Percentiles rank a stretch among this genome's conserved stretches.
Evolutionary conservation across 2,113 vertebrate species (phyloP).

Genomic region (Sinocyclocheilus anshuiensis): DNA sequence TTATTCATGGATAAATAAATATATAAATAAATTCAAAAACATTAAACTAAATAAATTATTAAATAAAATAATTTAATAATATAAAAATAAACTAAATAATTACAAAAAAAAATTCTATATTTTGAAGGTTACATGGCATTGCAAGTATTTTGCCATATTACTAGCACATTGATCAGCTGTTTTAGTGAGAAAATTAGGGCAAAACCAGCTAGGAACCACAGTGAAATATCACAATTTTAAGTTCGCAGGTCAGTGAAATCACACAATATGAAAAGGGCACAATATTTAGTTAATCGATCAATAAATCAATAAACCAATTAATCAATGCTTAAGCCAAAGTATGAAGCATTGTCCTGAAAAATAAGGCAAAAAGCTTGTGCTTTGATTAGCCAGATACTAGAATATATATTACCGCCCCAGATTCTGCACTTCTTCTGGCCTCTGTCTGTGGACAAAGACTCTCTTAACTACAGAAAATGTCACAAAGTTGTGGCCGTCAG

Average conservation of each 20-base stretch:
- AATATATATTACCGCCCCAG: constrained; percentile 41
- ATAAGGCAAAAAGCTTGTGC: background rate
- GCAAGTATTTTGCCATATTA: background rate
- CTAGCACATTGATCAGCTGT: background rate
- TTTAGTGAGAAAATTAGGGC: background rate
- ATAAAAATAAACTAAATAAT: background rate
- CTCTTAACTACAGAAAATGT: constrained; percentile 13
- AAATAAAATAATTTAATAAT: background rate
- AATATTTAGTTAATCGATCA: background rate
- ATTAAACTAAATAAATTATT: background rate
- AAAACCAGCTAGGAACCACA: background rate
- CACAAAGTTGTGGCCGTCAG: background rate
- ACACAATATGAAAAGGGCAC: background rate
- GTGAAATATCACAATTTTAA: background rate
- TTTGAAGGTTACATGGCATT: background rate
- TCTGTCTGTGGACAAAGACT: constrained; percentile 46
- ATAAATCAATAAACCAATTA: constrained; percentile 1
- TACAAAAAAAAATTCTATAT: background rate
- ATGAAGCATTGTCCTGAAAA: background rate
- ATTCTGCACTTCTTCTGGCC: constrained; percentile 40
- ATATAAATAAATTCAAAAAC: background rate
- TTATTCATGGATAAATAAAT: no score
- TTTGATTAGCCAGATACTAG: background rate
- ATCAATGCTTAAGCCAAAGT: background rate
- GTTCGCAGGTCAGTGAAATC: background rate